Evolutionary conservation across 2,797 vertebrate genomes (phyloP), one percentile per base, ranked within the genome.

Genomic region (Aldrovandia affinis): DNA sequence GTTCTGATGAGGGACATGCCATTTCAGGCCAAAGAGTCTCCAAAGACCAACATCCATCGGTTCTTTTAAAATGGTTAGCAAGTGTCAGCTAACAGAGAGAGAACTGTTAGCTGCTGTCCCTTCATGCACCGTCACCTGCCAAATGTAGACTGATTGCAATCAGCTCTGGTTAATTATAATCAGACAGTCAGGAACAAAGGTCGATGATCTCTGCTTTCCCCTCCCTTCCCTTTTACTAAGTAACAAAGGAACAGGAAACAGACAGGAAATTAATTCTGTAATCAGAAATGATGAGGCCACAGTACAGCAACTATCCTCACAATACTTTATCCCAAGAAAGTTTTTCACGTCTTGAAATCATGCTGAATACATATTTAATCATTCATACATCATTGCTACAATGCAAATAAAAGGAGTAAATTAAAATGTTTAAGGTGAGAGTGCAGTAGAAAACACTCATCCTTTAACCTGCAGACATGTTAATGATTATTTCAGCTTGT

Each of bases 111-210:
- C 63, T 68, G 63, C 15, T 1, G 18, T 73, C 68, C 68, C 68
- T 73, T 42, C 36, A 8, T 33, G 68, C 15, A 14, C 36, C 6
- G 33, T 1, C 36, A 73, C 5, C 68, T 73, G 33, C 7, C 68
- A 42, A 73, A 42, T 39, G 68, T 15, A 73, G 68, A 68, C 65
- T 36, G 68, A 73, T 20, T 42, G 68, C 33, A 42, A 15, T 42
- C 33, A 39, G 15, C 68, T 22, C 68, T 7, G 68, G 68, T 73
- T 73, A 73, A 73, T 73, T 73, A 73, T 73, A 73, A 73, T 39
- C 68, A 33, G 36, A 42, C 15, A 22, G 68, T 12, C 30, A 68
- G 30, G 65, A 68, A 30, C 33, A 68, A 68, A 12, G 15, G 30
- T 33, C 65, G 33, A 36, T 68, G 65, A 73, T 73, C 33, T 42